phyloP scores from a whole-genome alignment of 53 echinoderm and acorn worm species.

The Arbacia lixula region DNA sequence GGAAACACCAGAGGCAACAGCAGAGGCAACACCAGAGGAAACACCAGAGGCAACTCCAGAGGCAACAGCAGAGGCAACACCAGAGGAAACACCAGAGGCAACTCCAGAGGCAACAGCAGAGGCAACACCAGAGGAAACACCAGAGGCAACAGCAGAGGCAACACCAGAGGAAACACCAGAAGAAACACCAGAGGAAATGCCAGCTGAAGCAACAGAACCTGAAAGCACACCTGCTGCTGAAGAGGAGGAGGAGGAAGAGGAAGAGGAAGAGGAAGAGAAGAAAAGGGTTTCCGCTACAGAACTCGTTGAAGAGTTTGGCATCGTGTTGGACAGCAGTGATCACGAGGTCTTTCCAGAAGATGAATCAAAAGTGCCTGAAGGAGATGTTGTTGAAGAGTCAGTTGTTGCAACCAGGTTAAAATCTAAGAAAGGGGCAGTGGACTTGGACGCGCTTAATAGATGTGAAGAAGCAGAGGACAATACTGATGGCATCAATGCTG shows the following conservation, averaged over 20 bases:
- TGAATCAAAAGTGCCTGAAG: background rate
- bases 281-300: background rate
- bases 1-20: background rate
- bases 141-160: background rate
- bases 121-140: background rate
- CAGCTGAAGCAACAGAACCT: background rate
- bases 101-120: background rate
- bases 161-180: background rate
- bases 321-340: constrained; percentile 6
- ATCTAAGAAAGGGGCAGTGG: background rate
- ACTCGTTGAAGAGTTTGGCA: constrained; percentile 36
- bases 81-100: background rate
- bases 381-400: constrained; percentile 14
- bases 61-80: background rate
- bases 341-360: background rate
- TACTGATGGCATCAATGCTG: background rate
- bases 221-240: background rate
- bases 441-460: background rate
- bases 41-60: background rate
- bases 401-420: constrained; percentile 13
- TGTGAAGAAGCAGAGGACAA: background rate
- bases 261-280: background rate
- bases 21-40: background rate
- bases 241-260: background rate
- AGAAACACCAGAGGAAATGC: background rate